Percentiles rank a stretch among this genome's conserved stretches.
Evolutionary conservation across 1,140 invertebrate species (phyloP).

Genomic region (Panagrolaimus sp.): DNA sequence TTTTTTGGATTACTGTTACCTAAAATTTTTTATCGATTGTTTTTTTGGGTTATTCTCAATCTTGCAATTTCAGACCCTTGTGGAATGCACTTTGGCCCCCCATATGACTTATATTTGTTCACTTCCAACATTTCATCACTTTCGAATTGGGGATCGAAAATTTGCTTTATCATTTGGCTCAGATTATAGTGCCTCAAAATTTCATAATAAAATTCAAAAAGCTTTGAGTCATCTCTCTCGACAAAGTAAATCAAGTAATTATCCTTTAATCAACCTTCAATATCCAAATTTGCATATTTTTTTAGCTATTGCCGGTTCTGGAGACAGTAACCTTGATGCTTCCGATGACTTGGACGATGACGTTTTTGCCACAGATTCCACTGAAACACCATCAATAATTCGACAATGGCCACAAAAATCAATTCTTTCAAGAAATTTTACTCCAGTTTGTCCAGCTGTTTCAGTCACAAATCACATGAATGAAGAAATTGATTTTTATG

Average conservation of each 20-base stretch:
- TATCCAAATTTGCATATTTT: neutral
- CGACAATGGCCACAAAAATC: conserved; percentile 12
- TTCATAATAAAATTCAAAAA: conserved; percentile 28
- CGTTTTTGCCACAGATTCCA: conserved; percentile 23
- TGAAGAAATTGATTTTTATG: conserved; percentile 18
- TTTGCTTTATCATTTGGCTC: conserved; percentile 26
- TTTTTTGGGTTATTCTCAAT: too few species aligned
- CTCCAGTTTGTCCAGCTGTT: conserved; percentile 1
- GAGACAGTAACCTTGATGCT: conserved; percentile 28
- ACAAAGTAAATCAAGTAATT: conserved; percentile 30
- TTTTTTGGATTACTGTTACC: conserved; percentile 10
- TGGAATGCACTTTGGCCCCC: conserved; percentile 23
- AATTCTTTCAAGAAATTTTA: neutral
- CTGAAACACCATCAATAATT: conserved; percentile 6
- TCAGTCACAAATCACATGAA: conserved; percentile 1
- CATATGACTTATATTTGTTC: conserved; percentile 27
- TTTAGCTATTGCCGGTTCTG: conserved; percentile 20
- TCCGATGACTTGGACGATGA: conserved; percentile 26
- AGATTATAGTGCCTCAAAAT: conserved; percentile 24
- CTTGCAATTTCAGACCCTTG: conserved; percentile 15
- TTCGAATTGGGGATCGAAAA: conserved; percentile 27
- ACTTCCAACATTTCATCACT: conserved; percentile 30
- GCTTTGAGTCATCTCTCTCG: conserved; percentile 25
- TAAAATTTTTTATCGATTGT: too few species aligned
- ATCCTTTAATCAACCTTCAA: neutral